Evolutionary conservation across 2,888 invertebrate genomes (phyloP), one percentile per base, ranked within the genome.

Genomic region (Chrysomela aeneicollis): DNA sequence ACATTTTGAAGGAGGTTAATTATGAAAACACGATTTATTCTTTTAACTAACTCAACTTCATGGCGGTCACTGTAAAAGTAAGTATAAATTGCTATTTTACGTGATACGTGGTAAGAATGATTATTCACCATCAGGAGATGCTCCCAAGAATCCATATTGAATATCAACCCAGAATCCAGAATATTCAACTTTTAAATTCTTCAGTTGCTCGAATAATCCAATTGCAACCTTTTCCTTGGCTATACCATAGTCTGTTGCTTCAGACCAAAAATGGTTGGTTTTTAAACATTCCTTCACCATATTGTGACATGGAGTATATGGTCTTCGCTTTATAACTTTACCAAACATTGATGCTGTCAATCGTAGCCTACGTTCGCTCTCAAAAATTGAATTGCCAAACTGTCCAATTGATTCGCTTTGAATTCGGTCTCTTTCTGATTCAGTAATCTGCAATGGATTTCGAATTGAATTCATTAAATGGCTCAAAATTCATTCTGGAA

Each of bases 321-420:
- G 50, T 53, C 59, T 61, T 32, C 67, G 18, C 22, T 65, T 65
- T 1, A 65, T 57, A n/a, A 69, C 55, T 19, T 37, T 26, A 10
- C 69, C 67, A 66, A 68, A 69, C 53, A 68, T n/a, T 19, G 67
- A 68, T 4, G 69, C 69, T 30, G 69, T 69, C 21, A 67, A 54
- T 52, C 69, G 30, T 9, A 37, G 10, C 21, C 42, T 59, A 22
- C 67, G 35, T 46, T 65, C 58, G 10, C 19, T 30, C n/a, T 66
- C 66, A 22, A 50, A 68, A 22, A 58, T 15, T 17, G 21, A 18
- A 57, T 68, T 68, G 12, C 63, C 66, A 63, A 67, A 67, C 26
- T 64, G 67, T 15, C 67, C 64, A 15, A 59, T 37, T 19, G 66
- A 59, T 35, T 66, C 17, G 6, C 3, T 26, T 26, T 26, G 4